phyloP scores from a whole-genome alignment of 2,113 vertebrate genomes.

The Takifugu bimaculatus region DNA sequence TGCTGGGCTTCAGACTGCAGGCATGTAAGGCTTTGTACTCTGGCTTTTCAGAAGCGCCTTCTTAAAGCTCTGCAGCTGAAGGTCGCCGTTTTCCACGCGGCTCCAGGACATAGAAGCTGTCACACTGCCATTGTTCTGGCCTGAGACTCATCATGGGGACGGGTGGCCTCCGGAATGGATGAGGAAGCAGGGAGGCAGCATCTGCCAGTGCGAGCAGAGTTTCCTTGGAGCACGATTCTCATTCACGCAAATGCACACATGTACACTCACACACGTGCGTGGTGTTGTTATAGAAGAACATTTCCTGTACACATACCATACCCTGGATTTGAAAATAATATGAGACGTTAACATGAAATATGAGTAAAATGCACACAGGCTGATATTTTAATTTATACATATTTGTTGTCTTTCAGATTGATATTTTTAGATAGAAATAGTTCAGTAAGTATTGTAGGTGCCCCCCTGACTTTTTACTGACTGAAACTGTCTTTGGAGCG shows the following conservation, averaged over 20 bases:
- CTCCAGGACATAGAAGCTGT: conserved; percentile 43
- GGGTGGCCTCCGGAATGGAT: conserved; percentile 36
- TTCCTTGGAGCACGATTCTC: conserved; percentile 19
- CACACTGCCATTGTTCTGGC: conserved; percentile 47
- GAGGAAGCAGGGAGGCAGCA: conserved; percentile 29
- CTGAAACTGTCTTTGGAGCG: too few species aligned
- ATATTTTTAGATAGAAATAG: background rate
- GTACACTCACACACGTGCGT: conserved; percentile 8
- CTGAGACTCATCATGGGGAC: conserved; percentile 50
- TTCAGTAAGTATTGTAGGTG: too few species aligned
- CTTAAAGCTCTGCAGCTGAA: conserved; percentile 45
- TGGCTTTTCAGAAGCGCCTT: conserved; percentile 44
- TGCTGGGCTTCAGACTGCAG: conserved; percentile 43
- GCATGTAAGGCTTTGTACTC: conserved; percentile 45
- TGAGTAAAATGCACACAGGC: background rate
- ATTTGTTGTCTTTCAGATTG: background rate
- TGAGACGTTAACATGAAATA: background rate
- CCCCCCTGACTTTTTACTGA: too few species aligned
- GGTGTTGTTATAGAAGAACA: background rate
- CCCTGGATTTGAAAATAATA: background rate
- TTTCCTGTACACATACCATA: conserved; percentile 26
- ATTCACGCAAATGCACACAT: conserved; percentile 19
- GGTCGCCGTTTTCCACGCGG: conserved; percentile 42
- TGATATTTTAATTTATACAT: conserved; percentile 5
- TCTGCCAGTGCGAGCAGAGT: conserved; percentile 33